Percentiles rank a stretch among this genome's conserved stretches.
phyloP scores from a whole-genome alignment of 2,797 vertebrate species.

The Enteromius unitaeniatus region DNA sequence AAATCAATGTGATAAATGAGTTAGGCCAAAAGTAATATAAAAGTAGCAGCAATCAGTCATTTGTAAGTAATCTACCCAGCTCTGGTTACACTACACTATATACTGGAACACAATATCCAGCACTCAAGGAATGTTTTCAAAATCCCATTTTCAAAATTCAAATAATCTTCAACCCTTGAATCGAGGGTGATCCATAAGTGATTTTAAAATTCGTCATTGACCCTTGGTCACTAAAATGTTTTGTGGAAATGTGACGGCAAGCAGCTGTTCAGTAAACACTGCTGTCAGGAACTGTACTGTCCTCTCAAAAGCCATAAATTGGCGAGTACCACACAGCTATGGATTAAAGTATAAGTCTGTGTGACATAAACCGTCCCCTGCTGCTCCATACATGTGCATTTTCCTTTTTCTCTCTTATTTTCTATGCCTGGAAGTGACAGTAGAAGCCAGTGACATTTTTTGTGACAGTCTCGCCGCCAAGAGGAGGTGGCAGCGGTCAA shows the following conservation, averaged over 20 bases:
- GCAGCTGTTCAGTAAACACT: conserved; percentile 10
- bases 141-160: conserved; percentile 20
- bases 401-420: conserved; percentile 51
- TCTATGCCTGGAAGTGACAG: conserved; percentile 60
- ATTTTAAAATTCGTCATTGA: not conserved
- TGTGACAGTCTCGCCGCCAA: conserved; percentile 66
- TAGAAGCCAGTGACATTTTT: conserved; percentile 71
- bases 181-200: conserved; percentile 13
- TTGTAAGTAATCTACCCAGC: not conserved
- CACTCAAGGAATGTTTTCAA: not conserved
- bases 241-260: not conserved
- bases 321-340: conserved; percentile 28
- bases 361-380: conserved; percentile 69
- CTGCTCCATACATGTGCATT: conserved; percentile 65
- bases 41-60: not conserved
- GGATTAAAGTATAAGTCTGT: conserved; percentile 49
- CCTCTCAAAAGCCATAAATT: conserved; percentile 29
- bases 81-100: not conserved
- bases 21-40: not conserved
- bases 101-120: not conserved
- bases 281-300: not conserved
- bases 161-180: not conserved
- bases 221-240: conserved; percentile 34
- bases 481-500: conserved; percentile 62
- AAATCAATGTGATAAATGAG: not conserved